Conservation (phyloP, 2,888 invertebrate genomes). For the Coleophora flavipennella region DNA sequence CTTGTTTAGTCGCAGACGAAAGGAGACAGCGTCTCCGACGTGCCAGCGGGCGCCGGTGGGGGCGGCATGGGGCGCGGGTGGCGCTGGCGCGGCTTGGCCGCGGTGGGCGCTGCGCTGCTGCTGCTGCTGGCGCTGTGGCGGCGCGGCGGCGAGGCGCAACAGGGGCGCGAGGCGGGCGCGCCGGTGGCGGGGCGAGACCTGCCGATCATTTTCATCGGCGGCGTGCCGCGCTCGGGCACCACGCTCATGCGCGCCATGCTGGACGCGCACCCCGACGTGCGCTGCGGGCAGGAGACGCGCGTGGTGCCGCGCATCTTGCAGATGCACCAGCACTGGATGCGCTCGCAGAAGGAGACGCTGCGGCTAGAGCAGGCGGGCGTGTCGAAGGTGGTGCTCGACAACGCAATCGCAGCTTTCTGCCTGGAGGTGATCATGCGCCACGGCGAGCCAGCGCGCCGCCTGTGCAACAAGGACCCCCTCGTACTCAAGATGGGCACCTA, state of each 20-base stretch:
- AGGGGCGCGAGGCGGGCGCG: slow-evolving; percentile 5
- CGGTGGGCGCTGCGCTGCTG: slow-evolving; percentile 17
- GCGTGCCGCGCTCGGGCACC: slow-evolving; percentile 97
- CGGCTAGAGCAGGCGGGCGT: slow-evolving; percentile 95
- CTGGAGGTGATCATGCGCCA: slow-evolving; percentile 96
- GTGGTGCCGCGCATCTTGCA: slow-evolving; percentile 97
- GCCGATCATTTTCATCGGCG: slow-evolving; percentile 97
- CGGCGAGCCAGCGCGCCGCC: slow-evolving; percentile 93
- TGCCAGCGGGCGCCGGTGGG: slow-evolving; percentile 22
- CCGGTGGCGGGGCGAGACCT: slow-evolving; percentile 81
- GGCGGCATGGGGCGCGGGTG: slow-evolving; percentile 7
- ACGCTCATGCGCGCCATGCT: slow-evolving; percentile 98
- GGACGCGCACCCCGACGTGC: slow-evolving; percentile 96
- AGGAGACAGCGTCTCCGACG: slow-evolving; percentile 12
- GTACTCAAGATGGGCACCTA: slow-evolving; percentile 96
- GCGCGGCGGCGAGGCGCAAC: slow-evolving; percentile 14
- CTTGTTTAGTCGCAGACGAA: no score
- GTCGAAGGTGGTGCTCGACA: slow-evolving; percentile 91
- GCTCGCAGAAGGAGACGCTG: slow-evolving; percentile 92
- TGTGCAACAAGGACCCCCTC: slow-evolving; percentile 99
- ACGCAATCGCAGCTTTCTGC: slow-evolving; percentile 97
- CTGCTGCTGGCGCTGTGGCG: slow-evolving; percentile 23
- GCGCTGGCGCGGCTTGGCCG: slow-evolving; percentile 17
- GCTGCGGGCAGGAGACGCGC: slow-evolving; percentile 97
- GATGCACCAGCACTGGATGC: slow-evolving; percentile 95